Percentiles rank a stretch among this genome's conserved stretches.
Evolutionary conservation across 2,888 invertebrate species (phyloP).

Genomic region (Polyploca ridens): DNA sequence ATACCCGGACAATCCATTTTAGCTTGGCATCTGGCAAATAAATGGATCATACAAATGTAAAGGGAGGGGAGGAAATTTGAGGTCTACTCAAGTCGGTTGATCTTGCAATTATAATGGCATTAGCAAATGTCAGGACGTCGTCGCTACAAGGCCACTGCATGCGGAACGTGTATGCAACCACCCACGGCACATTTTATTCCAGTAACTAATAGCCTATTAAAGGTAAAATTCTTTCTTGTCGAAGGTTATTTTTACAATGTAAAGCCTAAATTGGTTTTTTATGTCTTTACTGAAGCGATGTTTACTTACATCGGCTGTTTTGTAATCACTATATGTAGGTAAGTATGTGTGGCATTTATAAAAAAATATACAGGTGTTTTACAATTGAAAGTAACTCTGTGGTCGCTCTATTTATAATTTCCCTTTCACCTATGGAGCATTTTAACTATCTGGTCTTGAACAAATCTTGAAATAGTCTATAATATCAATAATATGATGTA

Average conservation of each 20-base stretch:
- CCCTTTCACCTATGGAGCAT: neutral
- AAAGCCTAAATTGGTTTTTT: neutral
- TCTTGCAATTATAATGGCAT: conserved; percentile 62
- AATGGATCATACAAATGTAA: neutral
- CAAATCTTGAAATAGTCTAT: neutral
- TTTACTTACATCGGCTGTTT: neutral
- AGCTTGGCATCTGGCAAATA: conserved; percentile 21
- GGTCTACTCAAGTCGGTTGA: conserved; percentile 32
- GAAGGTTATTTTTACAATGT: neutral
- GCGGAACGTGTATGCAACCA: conserved; percentile 36
- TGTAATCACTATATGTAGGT: neutral
- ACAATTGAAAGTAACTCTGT: neutral
- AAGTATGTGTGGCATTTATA: neutral
- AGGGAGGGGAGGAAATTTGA: conserved; percentile 20
- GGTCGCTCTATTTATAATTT: neutral
- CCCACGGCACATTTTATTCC: conserved; percentile 33
- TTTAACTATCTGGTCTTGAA: neutral
- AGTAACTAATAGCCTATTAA: conserved; percentile 40
- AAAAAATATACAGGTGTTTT: neutral
- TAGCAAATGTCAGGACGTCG: conserved; percentile 64
- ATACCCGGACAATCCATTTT: conserved; percentile 30
- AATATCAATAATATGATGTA: no score
- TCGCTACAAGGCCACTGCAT: conserved; percentile 48
- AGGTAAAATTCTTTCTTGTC: neutral
- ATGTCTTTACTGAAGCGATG: neutral